A percentile compares a stretch with the other conserved stretches of the same genome.
Evolutionary conservation across 2,888 invertebrate genomes (phyloP).

Genomic region (Linyphia triangularis): DNA sequence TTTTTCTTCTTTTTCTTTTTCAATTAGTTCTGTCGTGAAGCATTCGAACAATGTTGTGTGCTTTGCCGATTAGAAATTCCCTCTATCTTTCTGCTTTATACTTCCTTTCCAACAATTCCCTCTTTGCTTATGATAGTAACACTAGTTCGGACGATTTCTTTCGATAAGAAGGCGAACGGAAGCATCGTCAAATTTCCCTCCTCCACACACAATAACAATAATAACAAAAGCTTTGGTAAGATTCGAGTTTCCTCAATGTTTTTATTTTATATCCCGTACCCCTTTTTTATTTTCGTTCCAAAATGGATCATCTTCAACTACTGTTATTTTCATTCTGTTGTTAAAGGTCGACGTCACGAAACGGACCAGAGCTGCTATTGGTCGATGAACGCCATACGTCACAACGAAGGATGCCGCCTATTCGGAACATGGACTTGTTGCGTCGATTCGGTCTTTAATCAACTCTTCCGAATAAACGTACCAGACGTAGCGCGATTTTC

Average conservation of each 20-base stretch:
- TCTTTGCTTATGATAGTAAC: too few species aligned
- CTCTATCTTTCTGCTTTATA: too few species aligned
- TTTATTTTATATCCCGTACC: not conserved
- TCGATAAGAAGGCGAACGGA: constrained; percentile 15
- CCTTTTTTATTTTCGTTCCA: not conserved
- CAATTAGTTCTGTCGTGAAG: too few species aligned
- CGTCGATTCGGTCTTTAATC: not conserved
- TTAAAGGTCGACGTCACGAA: constrained; percentile 18
- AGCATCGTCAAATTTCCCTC: constrained; percentile 31
- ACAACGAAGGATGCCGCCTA: constrained; percentile 23
- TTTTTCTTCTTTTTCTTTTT: too few species aligned
- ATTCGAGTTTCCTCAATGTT: not conserved
- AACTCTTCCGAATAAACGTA: not conserved
- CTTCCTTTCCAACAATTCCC: too few species aligned
- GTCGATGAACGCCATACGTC: constrained; percentile 8
- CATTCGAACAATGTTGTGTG: too few species aligned
- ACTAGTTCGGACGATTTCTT: not conserved
- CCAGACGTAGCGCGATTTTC: not conserved
- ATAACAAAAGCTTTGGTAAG: too few species aligned
- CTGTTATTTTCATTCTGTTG: constrained; percentile 14
- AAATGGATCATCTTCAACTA: not conserved
- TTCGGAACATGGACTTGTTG: constrained; percentile 26
- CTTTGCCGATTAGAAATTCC: too few species aligned
- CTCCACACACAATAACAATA: constrained; percentile 1
- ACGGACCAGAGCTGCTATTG: not conserved